Conservation (phyloP, 2,113 vertebrate genomes). For the Pteronura brasiliensis region DNA sequence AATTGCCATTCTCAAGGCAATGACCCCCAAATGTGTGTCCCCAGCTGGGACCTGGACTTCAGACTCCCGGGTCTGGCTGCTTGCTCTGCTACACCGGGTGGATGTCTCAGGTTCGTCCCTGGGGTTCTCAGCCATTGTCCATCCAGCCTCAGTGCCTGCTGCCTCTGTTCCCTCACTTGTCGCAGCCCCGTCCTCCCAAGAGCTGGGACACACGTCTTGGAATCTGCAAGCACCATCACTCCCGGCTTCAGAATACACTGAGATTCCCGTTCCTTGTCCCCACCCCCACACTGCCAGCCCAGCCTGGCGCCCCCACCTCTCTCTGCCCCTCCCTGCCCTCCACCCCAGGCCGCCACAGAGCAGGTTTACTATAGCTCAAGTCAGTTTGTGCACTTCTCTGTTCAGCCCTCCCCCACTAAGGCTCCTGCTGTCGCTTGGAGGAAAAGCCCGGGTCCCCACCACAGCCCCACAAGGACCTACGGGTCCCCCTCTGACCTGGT, state of each 20-base stretch:
- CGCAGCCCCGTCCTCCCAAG: not conserved
- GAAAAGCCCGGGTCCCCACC: not conserved
- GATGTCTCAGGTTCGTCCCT: not conserved
- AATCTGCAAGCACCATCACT: not conserved
- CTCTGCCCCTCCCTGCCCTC: not conserved
- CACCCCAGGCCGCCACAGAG: not conserved
- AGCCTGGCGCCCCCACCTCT: not conserved
- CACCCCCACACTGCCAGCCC: not conserved
- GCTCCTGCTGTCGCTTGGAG: no score
- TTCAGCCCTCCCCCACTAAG: not conserved
- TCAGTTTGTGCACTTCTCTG: not conserved
- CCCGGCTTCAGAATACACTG: not conserved
- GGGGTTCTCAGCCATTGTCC: not conserved
- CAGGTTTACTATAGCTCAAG: not conserved
- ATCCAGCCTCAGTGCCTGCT: not conserved
- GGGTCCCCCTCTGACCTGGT: no score
- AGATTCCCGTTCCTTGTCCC: not conserved
- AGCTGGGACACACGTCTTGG: not conserved
- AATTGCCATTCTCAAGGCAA: not conserved
- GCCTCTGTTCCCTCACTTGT: not conserved
- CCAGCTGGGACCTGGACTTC: not conserved
- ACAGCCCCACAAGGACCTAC: not conserved
- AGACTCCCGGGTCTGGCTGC: not conserved
- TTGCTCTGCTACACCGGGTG: accelerated
- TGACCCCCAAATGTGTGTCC: not conserved